Base-by-base conservation (phyloP, 2,888 invertebrate genomes). In the Drosophila cognata region DNA sequence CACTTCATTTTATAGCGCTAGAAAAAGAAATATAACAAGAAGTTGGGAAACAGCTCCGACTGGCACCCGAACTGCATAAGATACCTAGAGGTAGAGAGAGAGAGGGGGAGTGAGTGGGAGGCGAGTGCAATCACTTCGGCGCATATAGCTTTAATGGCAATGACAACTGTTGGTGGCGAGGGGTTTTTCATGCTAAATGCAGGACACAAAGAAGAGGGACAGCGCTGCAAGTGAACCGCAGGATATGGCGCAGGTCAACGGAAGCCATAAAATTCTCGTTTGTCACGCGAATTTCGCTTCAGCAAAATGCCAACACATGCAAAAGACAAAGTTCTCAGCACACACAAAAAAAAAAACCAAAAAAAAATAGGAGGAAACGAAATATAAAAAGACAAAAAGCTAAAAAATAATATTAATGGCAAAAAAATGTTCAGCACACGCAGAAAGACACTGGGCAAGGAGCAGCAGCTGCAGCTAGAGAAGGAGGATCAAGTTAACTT, bases 211-310 rank as follows among this genome's bases (percentile, higher is more conserved):
- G 68, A 70, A 46, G 65, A 69, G 53, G 70, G 71, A 76, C 68
- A 64, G 65, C 58, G 61, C 51, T 79, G 86, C 90, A 80, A 88
- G 81, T 80, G 85, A 85, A 85, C 85, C 83, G 77, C 90, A 89
- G 90, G 92, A 92, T 91, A 91, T 91, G 90, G 89, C 88, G 74
- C 93, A 91, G 92, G 93, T 92, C 92, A 92, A 92, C 92, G 93
- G 92, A 92, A 92, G 91, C 92, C 90, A 93, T 92, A 93, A 93
- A 92, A 93, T 91, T 83, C 92, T 92, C 92, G 92, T 92, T 93
- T 92, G 92, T 92, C 92, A 92, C 92, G 92, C 92, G 92, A 92
- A 91, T 91, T 92, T 82, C 80, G 74, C 66, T 65, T 68, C 73
- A 79, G 78, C 81, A 85, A 82, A 89, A 84, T 89, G 87, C 87